Evolutionary conservation across 2,888 invertebrate species (phyloP), one percentile per base, ranked within the genome.

Genomic region (Aphodius granarius): DNA sequence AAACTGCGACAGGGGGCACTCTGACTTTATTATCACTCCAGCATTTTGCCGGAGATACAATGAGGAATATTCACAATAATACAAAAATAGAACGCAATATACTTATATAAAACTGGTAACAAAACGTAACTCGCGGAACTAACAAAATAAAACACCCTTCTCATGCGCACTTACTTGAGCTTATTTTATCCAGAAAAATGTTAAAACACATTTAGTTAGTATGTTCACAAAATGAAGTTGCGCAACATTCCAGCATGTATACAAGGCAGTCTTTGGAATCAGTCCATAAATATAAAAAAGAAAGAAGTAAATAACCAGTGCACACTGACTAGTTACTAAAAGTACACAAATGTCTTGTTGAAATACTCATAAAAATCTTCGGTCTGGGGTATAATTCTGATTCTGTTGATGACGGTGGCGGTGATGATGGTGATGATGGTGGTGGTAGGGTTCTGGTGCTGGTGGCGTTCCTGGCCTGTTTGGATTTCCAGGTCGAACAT

Each of bases 361-460:
- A n/a, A n/a, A n/a, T 43, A 13, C 43, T 43, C 3, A 43, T 43
- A 9, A 13, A 43, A 43, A 13, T 13, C 43, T 43, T 6, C 43
- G 43, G 9, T 43, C 43, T 6, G 6, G 1, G 43, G 4, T 0
- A 13, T 43, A 9, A 43, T 43, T 43, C 9, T 13, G 43, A 43
- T 43, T 43, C 23, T 23, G 23, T 43, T 13, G 6, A 13, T 63
- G 20, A 19, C 43, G 62, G 6, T 6, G 16, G 20, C 20, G 72
- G 19, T 63, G 72, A 20, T 72, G 72, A 15, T 63, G 72, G n/a
- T 5, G 72, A 21, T 17, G 72, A 64, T 64, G 65, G 65, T 65
- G 65, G 19, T 15, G 21, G 66, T 16, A n/a, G 21, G 6, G 43
- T 43, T 13, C 3, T 43, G 43, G 9, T 43, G 43, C 1, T 43